Evolutionary conservation across 2,797 vertebrate genomes (phyloP).

Genomic region (Alfaro cultratus): DNA sequence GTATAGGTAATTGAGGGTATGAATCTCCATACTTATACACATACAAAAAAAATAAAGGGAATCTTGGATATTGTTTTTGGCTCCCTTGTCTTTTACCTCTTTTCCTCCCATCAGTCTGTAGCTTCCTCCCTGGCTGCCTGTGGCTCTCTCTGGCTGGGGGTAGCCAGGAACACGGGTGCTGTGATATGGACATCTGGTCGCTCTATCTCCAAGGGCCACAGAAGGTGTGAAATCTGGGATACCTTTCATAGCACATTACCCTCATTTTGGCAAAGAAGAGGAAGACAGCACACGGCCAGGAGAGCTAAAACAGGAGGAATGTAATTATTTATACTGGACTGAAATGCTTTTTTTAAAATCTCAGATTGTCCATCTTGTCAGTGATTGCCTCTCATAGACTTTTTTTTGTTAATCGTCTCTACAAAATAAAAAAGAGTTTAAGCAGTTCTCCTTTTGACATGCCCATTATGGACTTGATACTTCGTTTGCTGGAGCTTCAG

Average conservation of each 20-base stretch:
- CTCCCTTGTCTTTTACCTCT: constrained; percentile 21
- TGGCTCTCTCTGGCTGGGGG: constrained; percentile 73
- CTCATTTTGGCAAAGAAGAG: constrained; percentile 75
- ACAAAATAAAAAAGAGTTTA: constrained; percentile 51
- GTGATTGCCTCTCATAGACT: constrained; percentile 63
- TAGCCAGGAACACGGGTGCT: constrained; percentile 79
- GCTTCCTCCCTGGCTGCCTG: constrained; percentile 55
- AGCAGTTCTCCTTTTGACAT: constrained; percentile 79
- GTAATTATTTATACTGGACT: constrained; percentile 64
- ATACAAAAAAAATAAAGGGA: constrained; percentile 7
- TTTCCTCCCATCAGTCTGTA: constrained; percentile 26
- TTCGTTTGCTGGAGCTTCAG: constrained; percentile 67
- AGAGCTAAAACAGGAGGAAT: constrained; percentile 63
- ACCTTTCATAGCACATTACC: constrained; percentile 83
- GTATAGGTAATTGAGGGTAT: constrained; percentile 27
- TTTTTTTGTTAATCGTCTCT: constrained; percentile 71
- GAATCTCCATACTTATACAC: constrained; percentile 2
- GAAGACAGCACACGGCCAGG: constrained; percentile 54
- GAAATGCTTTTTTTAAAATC: constrained; percentile 40
- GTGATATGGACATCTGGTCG: constrained; percentile 85
- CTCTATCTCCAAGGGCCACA: constrained; percentile 76
- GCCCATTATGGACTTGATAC: constrained; percentile 62
- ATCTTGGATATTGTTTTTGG: constrained; percentile 27
- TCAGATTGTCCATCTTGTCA: constrained; percentile 47
- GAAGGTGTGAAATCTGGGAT: constrained; percentile 83